A percentile compares a stretch with the other conserved stretches of the same genome.
phyloP scores from a whole-genome alignment of 2,113 vertebrate species.

The Zosterops japonicus region DNA sequence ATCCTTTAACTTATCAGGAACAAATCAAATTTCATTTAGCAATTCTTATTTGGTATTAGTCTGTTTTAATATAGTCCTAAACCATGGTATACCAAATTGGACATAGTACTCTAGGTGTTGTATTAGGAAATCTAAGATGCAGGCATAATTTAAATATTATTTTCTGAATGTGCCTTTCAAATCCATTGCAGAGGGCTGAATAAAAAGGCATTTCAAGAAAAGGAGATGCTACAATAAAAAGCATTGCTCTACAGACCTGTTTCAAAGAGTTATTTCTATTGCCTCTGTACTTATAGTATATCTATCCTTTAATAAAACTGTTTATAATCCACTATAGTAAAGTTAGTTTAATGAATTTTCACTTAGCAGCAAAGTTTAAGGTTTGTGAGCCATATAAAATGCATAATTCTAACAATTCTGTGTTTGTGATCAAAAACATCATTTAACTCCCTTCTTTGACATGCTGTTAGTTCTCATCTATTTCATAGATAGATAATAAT shows the following conservation, averaged over 20 bases:
- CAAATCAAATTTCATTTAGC: background rate
- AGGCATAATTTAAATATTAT: background rate
- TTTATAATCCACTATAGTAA: background rate
- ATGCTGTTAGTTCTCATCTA: background rate
- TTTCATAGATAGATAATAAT: background rate
- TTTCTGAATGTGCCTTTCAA: background rate
- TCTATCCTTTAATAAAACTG: background rate
- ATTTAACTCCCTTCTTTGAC: background rate
- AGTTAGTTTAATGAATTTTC: background rate
- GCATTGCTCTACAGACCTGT: background rate
- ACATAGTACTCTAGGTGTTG: background rate
- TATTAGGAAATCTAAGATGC: background rate
- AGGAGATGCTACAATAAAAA: background rate
- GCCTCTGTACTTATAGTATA: background rate
- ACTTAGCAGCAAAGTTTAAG: background rate
- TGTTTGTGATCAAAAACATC: background rate
- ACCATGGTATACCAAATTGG: background rate
- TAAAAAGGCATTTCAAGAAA: background rate
- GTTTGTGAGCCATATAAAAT: background rate
- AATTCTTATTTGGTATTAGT: background rate
- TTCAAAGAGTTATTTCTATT: background rate
- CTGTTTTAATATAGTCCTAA: background rate
- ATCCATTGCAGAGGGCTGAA: background rate
- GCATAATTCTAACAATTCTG: background rate
- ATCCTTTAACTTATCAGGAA: background rate